Base-by-base conservation (phyloP, 2,797 vertebrate genomes). In the Thamnophis elegans region DNA sequence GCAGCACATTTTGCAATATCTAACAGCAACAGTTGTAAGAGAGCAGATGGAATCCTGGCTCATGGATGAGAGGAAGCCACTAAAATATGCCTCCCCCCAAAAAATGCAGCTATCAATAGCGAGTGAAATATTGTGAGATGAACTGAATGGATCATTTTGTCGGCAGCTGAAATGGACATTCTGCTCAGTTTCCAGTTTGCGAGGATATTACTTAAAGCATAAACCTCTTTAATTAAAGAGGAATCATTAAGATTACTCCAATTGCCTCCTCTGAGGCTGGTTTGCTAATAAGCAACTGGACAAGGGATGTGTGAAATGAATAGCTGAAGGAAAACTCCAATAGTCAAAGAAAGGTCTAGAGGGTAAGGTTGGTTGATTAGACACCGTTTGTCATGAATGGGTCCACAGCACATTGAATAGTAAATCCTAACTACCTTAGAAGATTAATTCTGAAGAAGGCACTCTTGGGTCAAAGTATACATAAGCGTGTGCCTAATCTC, bases 391-490 rank as follows among this genome's bases (percentile, higher is more conserved):
- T 97, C 96, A 96, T 96, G 95, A 98, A 98, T 97, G 96, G 97
- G 96, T 96, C 94, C 96, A 91, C 92, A 96, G 96, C 97, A 97
- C 78, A 92, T 95, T 97, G 96, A 97, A 98, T 97, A 97, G 97
- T 96, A 98, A 98, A 98, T 98, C 97, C 97, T 94, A 95, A 95
- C 97, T 97, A 98, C 98, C 98, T 98, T 97, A 97, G 97, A 97
- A 98, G 98, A 98, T 98, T 98, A 98, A 98, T 98, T 98, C 98
- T 98, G 97, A 97, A 98, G 97, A 98, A 98, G 97, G 97, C 97
- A 97, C 97, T 97, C 97, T 94, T 97, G 96, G 98, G 98, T 98
- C 98, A 98, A 97, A 98, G 98, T 97, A 98, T 97, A 98, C 96
- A 97, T 94, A 97, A 97, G 97, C 97, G 97, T 98, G 98, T 98